Base-by-base conservation (phyloP, 2,888 invertebrate genomes). In the Diarsia dahlii region DNA sequence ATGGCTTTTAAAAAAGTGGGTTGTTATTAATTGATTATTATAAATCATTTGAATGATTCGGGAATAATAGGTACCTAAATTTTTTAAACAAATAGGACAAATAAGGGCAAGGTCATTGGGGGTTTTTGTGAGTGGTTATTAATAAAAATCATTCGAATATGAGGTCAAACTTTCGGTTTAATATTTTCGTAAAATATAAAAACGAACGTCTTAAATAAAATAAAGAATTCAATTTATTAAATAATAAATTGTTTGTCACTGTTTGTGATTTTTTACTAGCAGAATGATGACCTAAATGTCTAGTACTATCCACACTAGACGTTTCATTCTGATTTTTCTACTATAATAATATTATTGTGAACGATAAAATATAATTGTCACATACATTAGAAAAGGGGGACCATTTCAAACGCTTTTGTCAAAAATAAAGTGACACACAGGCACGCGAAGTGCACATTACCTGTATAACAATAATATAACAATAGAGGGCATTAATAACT, bases 401-500 rank as follows among this genome's bases (percentile, higher is more conserved):
- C 50, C 46, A 54, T 84, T 85, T 76, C 67, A 70, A 87, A 82
- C 81, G 73, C 68, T 82, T 66, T 67, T 76, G 62, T 72, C 54
- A 67, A 71, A 84, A 67, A 71, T 46, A 76, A 84, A 82, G 80
- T 75, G 85, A 87, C 81, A 81, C 54, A 74, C 64, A 46, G 45
- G 80, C 89, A 88, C 88, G 88, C 88, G 71, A 88, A 66, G 56
- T 70, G 52, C 56, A 78, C 89, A 88, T 88, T 88, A 88, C 45
- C 54, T 45, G 54, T 70, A 34, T 63, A 72, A 77, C 74, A 80
- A 81, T 71, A 68, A 78, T 68, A 56, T 58, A 48, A 87, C 81
- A 87, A 84, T 71, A 84, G 78, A 71, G 50, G 23, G 23, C 68
- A 69, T 65, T 85, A 81, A 76, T 78, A 67, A 69, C 52, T 75